These are phyloP conservation scores for Melangyna quadrimaculata DNA, from an alignment of 2,888 invertebrate species.

Conservation along the genomic window DNA sequence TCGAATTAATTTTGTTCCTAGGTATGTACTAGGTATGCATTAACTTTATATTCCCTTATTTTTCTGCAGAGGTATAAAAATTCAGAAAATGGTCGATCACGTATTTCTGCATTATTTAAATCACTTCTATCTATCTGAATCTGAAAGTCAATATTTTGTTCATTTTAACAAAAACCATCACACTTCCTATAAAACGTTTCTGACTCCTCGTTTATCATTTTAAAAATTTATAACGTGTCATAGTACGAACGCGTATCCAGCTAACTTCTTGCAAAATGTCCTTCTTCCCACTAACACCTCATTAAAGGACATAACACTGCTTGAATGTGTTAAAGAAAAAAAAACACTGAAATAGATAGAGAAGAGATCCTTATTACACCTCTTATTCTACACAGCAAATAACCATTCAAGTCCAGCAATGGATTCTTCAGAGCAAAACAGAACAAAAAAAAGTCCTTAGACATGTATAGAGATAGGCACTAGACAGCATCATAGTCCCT, in stretches of 20 bases:
- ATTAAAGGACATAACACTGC: conserved; percentile 7
- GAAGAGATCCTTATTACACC: neutral
- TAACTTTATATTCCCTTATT: too few relatives aligned
- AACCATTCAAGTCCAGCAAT: conserved; percentile 8
- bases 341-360: neutral
- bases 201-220: conserved; percentile 35
- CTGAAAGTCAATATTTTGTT: neutral
- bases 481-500: neutral
- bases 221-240: conserved; percentile 47
- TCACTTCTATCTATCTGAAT: too few relatives aligned
- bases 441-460: conserved; percentile 38
- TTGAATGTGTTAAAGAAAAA: neutral
- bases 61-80: too few relatives aligned
- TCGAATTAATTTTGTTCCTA: too few relatives aligned
- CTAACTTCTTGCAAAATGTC: neutral
- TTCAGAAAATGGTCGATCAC: too few relatives aligned
- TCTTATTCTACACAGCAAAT: conserved; percentile 5
- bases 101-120: too few relatives aligned
- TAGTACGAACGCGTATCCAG: conserved; percentile 4
- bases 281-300: neutral
- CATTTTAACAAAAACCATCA: neutral
- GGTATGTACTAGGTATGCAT: too few relatives aligned
- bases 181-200: neutral
- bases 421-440: neutral
- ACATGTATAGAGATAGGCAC: conserved; percentile 15